Conservation (phyloP, 2,888 invertebrate genomes). For the Mesoligia furuncula region DNA sequence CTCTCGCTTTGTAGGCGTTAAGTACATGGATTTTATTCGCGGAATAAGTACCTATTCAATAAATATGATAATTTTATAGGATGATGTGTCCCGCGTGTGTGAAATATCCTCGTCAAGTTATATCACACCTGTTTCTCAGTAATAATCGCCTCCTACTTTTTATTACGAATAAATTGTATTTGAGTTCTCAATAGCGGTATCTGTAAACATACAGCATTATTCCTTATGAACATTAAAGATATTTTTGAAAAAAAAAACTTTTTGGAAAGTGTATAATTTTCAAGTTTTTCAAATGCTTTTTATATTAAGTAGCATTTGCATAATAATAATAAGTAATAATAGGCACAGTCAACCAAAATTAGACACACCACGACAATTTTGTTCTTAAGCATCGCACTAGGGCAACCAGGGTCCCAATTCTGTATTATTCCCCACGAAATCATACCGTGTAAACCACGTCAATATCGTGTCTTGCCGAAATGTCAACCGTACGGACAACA, state of each 20-base stretch:
- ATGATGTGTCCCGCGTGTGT: constrained; percentile 32
- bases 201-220: background rate
- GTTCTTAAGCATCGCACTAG: no score
- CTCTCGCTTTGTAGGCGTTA: constrained; percentile 10
- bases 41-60: constrained; percentile 58
- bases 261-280: no score
- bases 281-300: no score
- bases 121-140: constrained; percentile 45
- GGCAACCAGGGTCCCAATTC: no score
- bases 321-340: no score
- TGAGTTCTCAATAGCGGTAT: background rate
- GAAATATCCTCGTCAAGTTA: constrained; percentile 44
- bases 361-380: no score
- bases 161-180: constrained; percentile 1
- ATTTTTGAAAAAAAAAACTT: background rate
- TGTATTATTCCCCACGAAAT: no score
- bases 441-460: no score
- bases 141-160: constrained; percentile 25
- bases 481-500: no score
- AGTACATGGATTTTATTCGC: constrained; percentile 41
- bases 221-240: constrained; percentile 4
- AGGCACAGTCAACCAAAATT: no score
- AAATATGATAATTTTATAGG: constrained; percentile 62
- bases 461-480: no score
- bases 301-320: no score